A percentile compares a stretch with the other conserved stretches of the same genome.
These are phyloP conservation scores for Arrhamphus sclerolepis DNA, from an alignment of 2,797 vertebrate genomes.

Conservation along the genomic window DNA sequence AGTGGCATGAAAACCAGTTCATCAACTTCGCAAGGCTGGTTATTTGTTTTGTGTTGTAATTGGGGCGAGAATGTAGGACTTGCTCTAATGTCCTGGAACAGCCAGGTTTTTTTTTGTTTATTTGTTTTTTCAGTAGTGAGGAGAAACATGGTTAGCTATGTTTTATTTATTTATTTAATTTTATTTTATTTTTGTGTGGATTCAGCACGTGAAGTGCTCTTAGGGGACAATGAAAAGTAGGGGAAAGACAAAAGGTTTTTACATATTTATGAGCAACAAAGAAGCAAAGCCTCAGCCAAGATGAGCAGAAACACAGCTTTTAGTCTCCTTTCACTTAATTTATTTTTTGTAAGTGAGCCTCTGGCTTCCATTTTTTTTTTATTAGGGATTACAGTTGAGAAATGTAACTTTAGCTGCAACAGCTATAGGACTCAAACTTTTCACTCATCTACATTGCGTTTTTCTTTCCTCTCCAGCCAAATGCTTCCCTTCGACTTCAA, in stretches of 20 bases:
- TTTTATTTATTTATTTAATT: background rate
- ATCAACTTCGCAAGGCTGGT: conserved; percentile 46
- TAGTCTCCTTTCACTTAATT: conserved; percentile 21
- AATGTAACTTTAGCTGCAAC: conserved; percentile 9
- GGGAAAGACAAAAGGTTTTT: conserved; percentile 63
- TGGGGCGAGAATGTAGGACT: conserved; percentile 76
- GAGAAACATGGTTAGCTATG: conserved; percentile 29
- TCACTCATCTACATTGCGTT: conserved; percentile 37
- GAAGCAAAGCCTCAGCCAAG: conserved; percentile 37
- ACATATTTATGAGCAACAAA: conserved; percentile 76
- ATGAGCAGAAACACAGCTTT: conserved; percentile 35
- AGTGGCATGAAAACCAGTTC: conserved; percentile 64
- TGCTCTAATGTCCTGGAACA: conserved; percentile 35
- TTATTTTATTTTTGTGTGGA: conserved; percentile 34
- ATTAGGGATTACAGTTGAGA: conserved; percentile 10
- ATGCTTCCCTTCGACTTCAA: conserved; percentile 38
- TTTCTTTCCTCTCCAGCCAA: conserved; percentile 23
- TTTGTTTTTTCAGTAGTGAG: conserved; percentile 23
- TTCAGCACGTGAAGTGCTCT: conserved; percentile 65
- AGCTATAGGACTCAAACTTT: conserved; percentile 24
- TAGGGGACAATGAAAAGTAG: conserved; percentile 35
- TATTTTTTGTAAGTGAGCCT: conserved; percentile 25
- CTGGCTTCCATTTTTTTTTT: conserved; percentile 23
- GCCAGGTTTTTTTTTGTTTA: conserved; percentile 15
- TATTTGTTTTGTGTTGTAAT: conserved; percentile 74